Evolutionary conservation across 2,888 invertebrate genomes (phyloP), one percentile per base, ranked within the genome.

Genomic region (Lomographa bimaculata): DNA sequence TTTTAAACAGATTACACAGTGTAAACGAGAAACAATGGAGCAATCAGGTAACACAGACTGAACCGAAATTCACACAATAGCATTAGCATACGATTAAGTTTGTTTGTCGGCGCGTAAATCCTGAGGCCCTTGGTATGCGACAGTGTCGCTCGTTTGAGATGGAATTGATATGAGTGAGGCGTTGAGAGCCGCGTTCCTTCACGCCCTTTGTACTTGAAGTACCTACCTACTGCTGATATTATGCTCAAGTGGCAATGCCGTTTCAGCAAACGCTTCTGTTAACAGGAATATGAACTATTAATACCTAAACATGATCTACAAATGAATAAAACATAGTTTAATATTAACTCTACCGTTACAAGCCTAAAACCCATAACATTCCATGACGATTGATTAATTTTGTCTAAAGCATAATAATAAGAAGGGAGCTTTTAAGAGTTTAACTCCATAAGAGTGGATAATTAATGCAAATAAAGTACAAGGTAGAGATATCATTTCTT

Each of bases 121-220:
- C 50, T 54, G 50, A 57, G 57, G 53, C 21, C 39, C 37, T 63
- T 68, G 73, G 81, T 77, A 84, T 80, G 81, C 79, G 60, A 63
- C 57, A 57, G 53, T 62, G 69, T 67, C 64, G 71, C 58, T 61
- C 64, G 69, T 61, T 71, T 72, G 63, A 80, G 80, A 82, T 81
- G 69, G 67, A 63, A 64, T 66, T 67, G 79, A 84, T 82, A 79
- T 57, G 60, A 65, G 60, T 53, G 54, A 64, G 59, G 64, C 62
- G 72, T 66, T 69, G 71, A 63, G 60, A 54, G 56, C 71, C 63
- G 77, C 80, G 69, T 79, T 70, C 80, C 74, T 74, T 77, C 79
- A 81, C 81, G 76, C 75, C 69, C 62, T 57, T 52, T 46, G 33
- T 49, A 55, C 51, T 67, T 66, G 51, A 2, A 7, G 7, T 17